These are phyloP conservation scores for Frankliniella intonsa DNA, from an alignment of 2,888 invertebrate species.

Conservation along the genomic window DNA sequence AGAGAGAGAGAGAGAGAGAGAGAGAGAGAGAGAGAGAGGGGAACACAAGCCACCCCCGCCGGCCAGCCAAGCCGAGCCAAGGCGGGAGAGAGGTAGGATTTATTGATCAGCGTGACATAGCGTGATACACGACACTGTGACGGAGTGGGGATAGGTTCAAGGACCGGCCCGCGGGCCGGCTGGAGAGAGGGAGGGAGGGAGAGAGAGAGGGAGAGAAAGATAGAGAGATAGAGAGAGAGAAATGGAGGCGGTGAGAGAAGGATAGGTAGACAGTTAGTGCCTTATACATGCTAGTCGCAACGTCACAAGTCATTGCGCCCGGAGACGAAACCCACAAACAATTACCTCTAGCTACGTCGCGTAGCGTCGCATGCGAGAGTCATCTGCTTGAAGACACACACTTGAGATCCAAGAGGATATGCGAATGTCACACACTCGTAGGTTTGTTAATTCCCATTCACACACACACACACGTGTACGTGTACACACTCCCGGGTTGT, in stretches of 20 bases:
- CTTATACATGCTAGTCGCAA: too few species aligned
- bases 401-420: too few species aligned
- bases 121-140: constrained; percentile 17
- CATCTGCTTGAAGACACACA: too few species aligned
- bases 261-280: neutral
- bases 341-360: too few species aligned
- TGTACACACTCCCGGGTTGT: too few species aligned
- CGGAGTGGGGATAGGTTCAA: neutral
- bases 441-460: too few species aligned
- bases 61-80: neutral
- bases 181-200: neutral
- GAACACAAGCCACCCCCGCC: neutral
- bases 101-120: constrained; percentile 25
- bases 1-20: neutral
- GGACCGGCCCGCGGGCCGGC: constrained; percentile 25
- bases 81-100: neutral
- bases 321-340: too few species aligned
- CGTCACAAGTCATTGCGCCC: too few species aligned
- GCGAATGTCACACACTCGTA: too few species aligned
- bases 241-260: neutral
- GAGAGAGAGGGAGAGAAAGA: neutral
- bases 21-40: neutral
- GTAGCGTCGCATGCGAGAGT: too few species aligned
- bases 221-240: neutral
- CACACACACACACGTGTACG: too few species aligned